Percentiles rank a stretch among this genome's conserved stretches.
Evolutionary conservation across 2,888 invertebrate genomes (phyloP).

Genomic region (Imbricaverruca yamaguchii): DNA sequence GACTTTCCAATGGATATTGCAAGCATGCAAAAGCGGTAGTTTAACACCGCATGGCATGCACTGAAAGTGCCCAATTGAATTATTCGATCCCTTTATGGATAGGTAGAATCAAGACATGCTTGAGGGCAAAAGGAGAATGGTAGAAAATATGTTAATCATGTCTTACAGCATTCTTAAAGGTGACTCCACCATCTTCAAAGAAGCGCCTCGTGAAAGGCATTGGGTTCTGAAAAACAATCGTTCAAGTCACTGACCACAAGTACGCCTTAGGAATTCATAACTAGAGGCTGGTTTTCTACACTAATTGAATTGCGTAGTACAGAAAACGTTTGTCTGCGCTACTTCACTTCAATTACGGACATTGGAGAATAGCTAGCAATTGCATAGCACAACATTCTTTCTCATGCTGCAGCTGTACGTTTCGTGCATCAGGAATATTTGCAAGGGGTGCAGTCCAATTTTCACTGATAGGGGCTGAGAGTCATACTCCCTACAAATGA

Average conservation of each 20-base stretch:
- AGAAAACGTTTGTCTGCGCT: neutral
- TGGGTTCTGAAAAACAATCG: slow-evolving; percentile 9
- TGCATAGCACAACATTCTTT: too few species aligned
- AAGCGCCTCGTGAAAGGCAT: slow-evolving; percentile 28
- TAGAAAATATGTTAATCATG: slow-evolving; percentile 17
- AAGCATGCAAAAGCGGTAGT: neutral
- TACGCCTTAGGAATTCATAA: neutral
- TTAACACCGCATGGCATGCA: neutral
- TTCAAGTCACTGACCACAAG: too few species aligned
- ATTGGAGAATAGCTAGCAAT: neutral
- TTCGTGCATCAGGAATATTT: too few species aligned
- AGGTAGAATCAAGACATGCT: too few species aligned
- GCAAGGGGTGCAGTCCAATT: too few species aligned
- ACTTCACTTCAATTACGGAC: neutral
- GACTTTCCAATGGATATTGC: neutral
- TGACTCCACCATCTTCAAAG: slow-evolving; percentile 50
- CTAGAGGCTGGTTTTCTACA: slow-evolving; percentile 34
- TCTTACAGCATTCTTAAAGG: slow-evolving; percentile 63
- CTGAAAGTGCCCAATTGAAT: neutral
- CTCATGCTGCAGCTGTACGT: too few species aligned
- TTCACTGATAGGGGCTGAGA: too few species aligned
- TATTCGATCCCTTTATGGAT: neutral
- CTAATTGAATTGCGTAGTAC: neutral
- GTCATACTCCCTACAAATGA: too few species aligned
- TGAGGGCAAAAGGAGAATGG: neutral